phyloP scores from a whole-genome alignment of 2,797 vertebrate species.

The Sebastes miniatus region DNA sequence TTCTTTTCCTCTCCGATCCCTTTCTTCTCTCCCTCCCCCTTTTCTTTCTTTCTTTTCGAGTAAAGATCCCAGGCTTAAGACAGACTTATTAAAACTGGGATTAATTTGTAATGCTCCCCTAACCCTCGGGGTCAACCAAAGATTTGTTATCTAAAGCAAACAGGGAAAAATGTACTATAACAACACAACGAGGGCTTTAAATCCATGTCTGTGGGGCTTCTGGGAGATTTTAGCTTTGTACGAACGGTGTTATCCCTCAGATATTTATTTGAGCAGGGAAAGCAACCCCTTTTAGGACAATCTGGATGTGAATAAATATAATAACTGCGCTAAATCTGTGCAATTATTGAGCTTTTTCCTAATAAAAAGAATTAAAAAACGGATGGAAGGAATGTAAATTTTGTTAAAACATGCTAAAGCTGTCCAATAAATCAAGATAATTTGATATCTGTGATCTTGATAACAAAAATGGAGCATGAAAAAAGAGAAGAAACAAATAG shows the following conservation, averaged over 20 bases:
- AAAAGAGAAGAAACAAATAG: neutral
- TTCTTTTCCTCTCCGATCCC: constrained; percentile 81
- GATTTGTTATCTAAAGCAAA: constrained; percentile 87
- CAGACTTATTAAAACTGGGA: constrained; percentile 97
- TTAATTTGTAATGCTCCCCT: constrained; percentile 97
- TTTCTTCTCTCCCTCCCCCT: constrained; percentile 69
- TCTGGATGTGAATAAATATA: constrained; percentile 5
- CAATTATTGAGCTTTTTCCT: neutral
- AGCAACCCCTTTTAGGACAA: constrained; percentile 32
- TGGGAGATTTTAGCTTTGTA: constrained; percentile 71
- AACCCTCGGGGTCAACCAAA: constrained; percentile 83
- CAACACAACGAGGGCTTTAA: constrained; percentile 64
- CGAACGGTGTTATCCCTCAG: constrained; percentile 66
- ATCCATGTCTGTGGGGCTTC: constrained; percentile 63
- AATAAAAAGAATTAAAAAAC: neutral
- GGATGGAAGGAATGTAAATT: neutral
- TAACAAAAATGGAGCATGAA: neutral
- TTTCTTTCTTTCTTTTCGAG: constrained; percentile 68
- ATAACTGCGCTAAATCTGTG: constrained; percentile 9
- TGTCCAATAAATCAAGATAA: neutral
- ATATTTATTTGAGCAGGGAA: constrained; percentile 61
- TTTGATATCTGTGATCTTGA: neutral
- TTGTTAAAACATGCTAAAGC: neutral
- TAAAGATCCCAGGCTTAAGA: constrained; percentile 94
- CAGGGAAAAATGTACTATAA: constrained; percentile 77